Conservation (phyloP, 1,140 invertebrate species). For the Pseudomyrmex sp. region DNA sequence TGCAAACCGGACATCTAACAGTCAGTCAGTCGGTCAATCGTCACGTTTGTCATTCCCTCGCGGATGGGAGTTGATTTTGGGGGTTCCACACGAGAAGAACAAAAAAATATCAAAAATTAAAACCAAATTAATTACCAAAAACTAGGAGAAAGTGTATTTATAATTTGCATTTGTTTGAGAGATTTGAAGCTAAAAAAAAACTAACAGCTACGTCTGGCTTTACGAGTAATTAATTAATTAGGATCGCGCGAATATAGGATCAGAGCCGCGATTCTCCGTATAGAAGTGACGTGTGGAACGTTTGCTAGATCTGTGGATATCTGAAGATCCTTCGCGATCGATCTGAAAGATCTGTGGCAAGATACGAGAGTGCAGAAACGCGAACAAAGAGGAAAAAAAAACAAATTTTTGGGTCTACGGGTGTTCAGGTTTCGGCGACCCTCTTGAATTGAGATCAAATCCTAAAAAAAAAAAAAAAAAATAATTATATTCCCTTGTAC, state of each 20-base stretch:
- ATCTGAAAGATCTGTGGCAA: neutral
- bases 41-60: neutral
- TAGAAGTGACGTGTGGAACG: constrained; percentile 6
- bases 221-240: constrained; percentile 35
- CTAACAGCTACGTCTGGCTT: constrained; percentile 38
- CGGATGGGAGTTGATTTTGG: neutral
- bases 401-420: constrained; percentile 1
- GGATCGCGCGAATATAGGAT: constrained; percentile 19
- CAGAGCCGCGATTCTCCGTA: constrained; percentile 18
- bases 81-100: neutral
- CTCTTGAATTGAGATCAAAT: constrained; percentile 36
- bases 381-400: neutral
- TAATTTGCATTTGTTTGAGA: constrained; percentile 27
- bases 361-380: neutral
- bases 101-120: neutral
- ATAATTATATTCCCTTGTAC: neutral
- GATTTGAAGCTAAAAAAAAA: constrained; percentile 4
- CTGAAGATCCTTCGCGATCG: neutral
- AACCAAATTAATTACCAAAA: neutral
- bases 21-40: no score
- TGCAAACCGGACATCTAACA: no score
- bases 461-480: no score
- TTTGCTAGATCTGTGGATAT: constrained; percentile 16
- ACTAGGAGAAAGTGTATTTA: constrained; percentile 23
- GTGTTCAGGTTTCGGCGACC: constrained; percentile 30